Base-by-base conservation (phyloP, 2,888 invertebrate genomes). In the Autographa gamma region DNA sequence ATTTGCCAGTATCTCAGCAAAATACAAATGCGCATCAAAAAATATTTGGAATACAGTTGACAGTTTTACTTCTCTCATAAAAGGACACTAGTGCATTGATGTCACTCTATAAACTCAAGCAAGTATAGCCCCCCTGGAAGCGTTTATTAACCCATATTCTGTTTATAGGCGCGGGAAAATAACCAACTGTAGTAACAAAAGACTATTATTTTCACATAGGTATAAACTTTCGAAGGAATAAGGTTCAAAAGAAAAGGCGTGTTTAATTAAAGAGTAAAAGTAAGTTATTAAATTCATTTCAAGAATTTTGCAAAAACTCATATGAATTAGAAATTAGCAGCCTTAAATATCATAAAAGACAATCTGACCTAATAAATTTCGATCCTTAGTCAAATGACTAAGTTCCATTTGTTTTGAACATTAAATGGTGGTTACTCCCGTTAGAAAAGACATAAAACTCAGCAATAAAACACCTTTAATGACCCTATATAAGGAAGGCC, bases 131-230 rank as follows among this genome's bases (percentile, higher is more conserved):
- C 74, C 71, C 31, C 56, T 64, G 66, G 63, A 71, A 62, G 25
- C 43, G 61, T 31, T 66, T 66, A 76, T 71, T 75, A 71, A n/a
- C 75, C 66, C 71, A 71, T 76, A 71, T 67, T 66, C 38, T 13
- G 32, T 59, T 61, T 31, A 75, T 63, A 59, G 63, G 14, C 58
- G 63, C 34, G 66, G 43, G 66, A 66, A 48, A 43, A 16, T 25
- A 4, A 43, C 14, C 19, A 14, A 25, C 13, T 41, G 60, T 41
- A n/a, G 41, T 18, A 16, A 8, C 11, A 18, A 13, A 25, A n/a
- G 8, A 56, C 54, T 19, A 18, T n/a, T n/a, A 43, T 43, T 43
- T 43, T 16, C 0, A 48, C 16, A n/a, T n/a, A n/a, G 6, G n/a
- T 6, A 48, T 6, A n/a, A n/a, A 16, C 3, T 43, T 43, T 14